phyloP scores from a whole-genome alignment of 2,888 invertebrate genomes.

The Phaedon cochleariae region DNA sequence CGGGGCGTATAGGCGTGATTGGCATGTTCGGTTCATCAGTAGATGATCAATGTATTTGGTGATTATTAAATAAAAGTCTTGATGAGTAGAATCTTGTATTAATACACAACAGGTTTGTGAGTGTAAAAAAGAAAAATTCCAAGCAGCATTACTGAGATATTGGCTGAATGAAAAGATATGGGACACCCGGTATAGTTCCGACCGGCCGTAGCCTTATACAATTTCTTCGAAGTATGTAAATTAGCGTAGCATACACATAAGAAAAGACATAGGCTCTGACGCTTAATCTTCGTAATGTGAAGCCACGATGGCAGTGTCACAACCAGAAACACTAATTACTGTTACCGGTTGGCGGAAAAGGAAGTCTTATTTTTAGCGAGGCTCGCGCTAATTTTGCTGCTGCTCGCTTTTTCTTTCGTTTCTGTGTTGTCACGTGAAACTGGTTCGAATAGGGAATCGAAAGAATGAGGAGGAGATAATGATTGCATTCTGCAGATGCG shows the following conservation, averaged over 20 bases:
- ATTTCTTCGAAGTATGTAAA: conserved; percentile 27
- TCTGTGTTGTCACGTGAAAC: conserved; percentile 15
- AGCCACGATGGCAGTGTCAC: conserved; percentile 39
- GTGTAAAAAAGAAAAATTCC: neutral
- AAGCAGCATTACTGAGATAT: no score
- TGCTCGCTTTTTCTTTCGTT: conserved; percentile 8
- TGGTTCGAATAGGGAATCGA: conserved; percentile 8
- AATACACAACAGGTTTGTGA: no score
- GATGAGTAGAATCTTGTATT: no score
- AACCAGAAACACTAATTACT: conserved; percentile 43
- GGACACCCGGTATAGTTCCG: no score
- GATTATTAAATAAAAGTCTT: no score
- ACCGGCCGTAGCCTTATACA: neutral
- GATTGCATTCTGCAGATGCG: neutral
- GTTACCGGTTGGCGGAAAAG: conserved; percentile 32
- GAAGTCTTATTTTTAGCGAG: conserved; percentile 26
- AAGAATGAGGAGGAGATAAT: conserved; percentile 9
- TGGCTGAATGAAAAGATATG: neutral
- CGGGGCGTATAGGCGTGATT: no score
- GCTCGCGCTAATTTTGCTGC: conserved; percentile 2
- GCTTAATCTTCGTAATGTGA: conserved; percentile 42
- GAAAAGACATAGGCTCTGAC: conserved; percentile 38
- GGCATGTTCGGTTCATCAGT: no score
- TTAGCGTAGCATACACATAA: conserved; percentile 36
- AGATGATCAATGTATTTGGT: no score